phyloP scores from a whole-genome alignment of 2,113 vertebrate genomes.

The Callaeas wilsoni region DNA sequence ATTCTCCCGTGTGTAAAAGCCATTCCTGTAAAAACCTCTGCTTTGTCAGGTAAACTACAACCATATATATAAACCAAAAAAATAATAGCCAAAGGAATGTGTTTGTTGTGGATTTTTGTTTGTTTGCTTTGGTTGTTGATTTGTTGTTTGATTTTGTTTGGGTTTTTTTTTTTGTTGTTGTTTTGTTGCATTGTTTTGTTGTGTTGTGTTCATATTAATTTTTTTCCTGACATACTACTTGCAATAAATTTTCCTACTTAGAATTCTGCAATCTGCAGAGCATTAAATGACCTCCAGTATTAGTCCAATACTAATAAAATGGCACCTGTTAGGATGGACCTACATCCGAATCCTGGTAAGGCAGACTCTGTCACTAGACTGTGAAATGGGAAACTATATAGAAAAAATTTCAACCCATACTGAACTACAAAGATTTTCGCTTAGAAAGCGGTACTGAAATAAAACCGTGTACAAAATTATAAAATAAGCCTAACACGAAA shows the following conservation, averaged over 20 bases:
- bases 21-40: background rate
- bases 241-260: background rate
- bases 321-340: fast-evolving
- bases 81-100: background rate
- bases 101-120: background rate
- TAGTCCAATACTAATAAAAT: background rate
- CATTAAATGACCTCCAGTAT: background rate
- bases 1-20: fast-evolving
- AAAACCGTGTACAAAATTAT: background rate
- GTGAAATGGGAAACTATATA: background rate
- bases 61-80: background rate
- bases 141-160: background rate
- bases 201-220: background rate
- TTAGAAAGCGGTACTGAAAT: background rate
- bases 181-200: background rate
- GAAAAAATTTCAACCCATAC: background rate
- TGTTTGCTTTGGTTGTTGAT: background rate
- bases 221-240: background rate
- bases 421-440: background rate
- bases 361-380: background rate
- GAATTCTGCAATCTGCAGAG: background rate
- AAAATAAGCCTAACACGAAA: background rate
- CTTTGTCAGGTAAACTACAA: background rate
- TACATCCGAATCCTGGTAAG: background rate
- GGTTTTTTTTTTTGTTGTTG: background rate